A percentile compares a stretch with the other conserved stretches of the same genome.
phyloP scores from a whole-genome alignment of 2,113 vertebrate genomes.

The Phodopus roborovskii region DNA sequence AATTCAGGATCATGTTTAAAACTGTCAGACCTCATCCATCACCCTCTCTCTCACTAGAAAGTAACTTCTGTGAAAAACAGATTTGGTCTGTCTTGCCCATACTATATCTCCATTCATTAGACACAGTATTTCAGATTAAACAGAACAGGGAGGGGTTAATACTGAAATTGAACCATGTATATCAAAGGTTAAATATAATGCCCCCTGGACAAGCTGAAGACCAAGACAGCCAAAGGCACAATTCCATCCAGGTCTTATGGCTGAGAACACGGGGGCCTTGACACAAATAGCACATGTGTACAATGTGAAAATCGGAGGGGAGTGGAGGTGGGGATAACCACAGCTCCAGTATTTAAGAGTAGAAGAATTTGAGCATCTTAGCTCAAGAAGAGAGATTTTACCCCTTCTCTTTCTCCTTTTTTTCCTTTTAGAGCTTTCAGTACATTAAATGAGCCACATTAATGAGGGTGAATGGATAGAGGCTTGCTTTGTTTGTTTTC shows the following conservation, averaged over 20 bases:
- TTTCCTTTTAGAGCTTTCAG: background rate
- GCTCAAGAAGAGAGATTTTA: background rate
- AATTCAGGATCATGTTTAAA: slow-evolving; percentile 38
- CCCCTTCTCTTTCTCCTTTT: fast-evolving
- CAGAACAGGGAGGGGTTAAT: background rate
- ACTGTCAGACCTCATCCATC: background rate
- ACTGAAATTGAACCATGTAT: background rate
- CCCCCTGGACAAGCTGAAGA: background rate
- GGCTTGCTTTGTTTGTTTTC: background rate
- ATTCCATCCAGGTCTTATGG: background rate
- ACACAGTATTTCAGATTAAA: background rate
- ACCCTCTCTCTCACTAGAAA: background rate
- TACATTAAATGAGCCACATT: background rate
- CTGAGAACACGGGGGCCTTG: background rate
- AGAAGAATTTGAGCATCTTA: background rate
- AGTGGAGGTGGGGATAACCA: background rate
- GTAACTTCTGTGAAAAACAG: background rate
- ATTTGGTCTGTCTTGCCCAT: background rate
- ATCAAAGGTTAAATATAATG: background rate
- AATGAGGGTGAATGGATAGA: background rate
- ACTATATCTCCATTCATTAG: background rate
- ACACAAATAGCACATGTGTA: background rate
- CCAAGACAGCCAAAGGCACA: background rate
- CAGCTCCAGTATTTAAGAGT: background rate
- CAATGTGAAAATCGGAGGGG: background rate